Conservation (phyloP, 1,140 invertebrate genomes). For the Pinna nobilis region DNA sequence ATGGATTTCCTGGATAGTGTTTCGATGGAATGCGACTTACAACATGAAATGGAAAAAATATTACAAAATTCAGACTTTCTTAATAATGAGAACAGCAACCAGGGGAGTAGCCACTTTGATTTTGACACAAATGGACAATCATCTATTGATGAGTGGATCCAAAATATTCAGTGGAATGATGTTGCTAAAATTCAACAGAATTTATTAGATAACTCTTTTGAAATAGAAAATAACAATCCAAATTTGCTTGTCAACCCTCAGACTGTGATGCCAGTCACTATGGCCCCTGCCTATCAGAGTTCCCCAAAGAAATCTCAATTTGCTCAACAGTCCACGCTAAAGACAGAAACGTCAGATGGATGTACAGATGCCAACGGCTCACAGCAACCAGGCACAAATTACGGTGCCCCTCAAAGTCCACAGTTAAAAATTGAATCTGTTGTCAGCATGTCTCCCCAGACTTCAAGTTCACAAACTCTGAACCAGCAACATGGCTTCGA, state of each 20-base stretch:
- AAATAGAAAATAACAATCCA: slow-evolving; percentile 64
- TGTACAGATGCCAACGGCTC: neutral
- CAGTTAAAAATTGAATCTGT: slow-evolving; percentile 18
- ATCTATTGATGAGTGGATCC: slow-evolving; percentile 47
- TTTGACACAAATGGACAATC: slow-evolving; percentile 35
- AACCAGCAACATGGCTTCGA: neutral
- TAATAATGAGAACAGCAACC: slow-evolving; percentile 28
- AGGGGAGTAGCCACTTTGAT: slow-evolving; percentile 31
- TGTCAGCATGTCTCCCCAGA: slow-evolving; percentile 2
- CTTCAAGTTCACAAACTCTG: neutral
- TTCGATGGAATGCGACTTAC: slow-evolving; percentile 33
- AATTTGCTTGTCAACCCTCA: slow-evolving; percentile 73
- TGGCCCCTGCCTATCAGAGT: slow-evolving; percentile 26
- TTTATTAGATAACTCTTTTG: slow-evolving; percentile 51
- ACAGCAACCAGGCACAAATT: neutral
- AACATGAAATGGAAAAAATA: slow-evolving; percentile 44
- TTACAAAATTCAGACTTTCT: slow-evolving; percentile 36
- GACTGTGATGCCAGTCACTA: slow-evolving; percentile 67
- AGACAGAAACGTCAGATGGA: neutral
- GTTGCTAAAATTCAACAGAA: slow-evolving; percentile 48
- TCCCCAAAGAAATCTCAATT: slow-evolving; percentile 18
- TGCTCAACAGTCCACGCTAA: neutral
- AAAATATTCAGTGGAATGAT: slow-evolving; percentile 50
- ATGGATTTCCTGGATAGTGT: slow-evolving; percentile 44
- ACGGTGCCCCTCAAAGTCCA: neutral